phyloP scores from a whole-genome alignment of 2,888 invertebrate genomes.

The Euplagia quadripunctaria region DNA sequence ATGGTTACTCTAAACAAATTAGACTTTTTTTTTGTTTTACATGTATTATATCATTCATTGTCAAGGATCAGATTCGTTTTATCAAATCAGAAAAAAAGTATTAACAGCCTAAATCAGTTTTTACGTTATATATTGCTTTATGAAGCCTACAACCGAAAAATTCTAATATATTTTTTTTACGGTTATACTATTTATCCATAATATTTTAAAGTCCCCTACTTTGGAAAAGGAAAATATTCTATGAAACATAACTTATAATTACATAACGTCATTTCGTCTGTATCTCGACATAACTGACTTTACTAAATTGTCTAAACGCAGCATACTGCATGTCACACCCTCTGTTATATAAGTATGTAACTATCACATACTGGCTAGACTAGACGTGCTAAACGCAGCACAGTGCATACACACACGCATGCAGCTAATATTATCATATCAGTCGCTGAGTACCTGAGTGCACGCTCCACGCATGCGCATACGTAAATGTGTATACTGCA shows the following conservation, averaged over 20 bases:
- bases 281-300: conserved; percentile 6
- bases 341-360: conserved; percentile 15
- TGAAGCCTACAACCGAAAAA: neutral
- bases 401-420: conserved; percentile 44
- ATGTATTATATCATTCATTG: too few species aligned
- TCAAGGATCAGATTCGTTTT: neutral
- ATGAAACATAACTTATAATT: neutral
- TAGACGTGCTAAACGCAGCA: conserved; percentile 22
- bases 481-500: conserved; percentile 68
- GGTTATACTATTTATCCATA: neutral
- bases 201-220: neutral
- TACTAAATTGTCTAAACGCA: conserved; percentile 16
- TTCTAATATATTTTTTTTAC: neutral
- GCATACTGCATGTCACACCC: conserved; percentile 14
- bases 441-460: conserved; percentile 69
- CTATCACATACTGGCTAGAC: conserved; percentile 2
- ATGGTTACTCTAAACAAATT: neutral
- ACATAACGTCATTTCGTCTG: conserved; percentile 1
- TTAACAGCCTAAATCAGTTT: neutral
- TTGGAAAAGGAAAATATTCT: neutral
- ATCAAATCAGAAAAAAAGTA: neutral
- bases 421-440: conserved; percentile 77
- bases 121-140: neutral
- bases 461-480: conserved; percentile 79
- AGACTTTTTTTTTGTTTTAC: too few species aligned